A percentile compares a stretch with the other conserved stretches of the same genome.
Conservation (phyloP, 1,140 invertebrate species). For the Nymphalis io region DNA sequence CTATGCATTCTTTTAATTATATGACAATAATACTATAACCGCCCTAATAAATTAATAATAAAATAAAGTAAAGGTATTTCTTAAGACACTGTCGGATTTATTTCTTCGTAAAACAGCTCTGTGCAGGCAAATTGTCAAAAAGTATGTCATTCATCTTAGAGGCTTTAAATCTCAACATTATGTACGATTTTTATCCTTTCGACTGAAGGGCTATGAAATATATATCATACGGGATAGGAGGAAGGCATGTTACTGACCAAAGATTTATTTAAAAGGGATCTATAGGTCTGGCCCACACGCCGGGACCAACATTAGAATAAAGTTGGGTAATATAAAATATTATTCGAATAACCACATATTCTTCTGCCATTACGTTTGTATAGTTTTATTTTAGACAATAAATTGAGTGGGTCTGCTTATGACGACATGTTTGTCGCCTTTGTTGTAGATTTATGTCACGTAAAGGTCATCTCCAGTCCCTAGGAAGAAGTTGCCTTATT, state of each 20-base stretch:
- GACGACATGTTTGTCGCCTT: too few species aligned
- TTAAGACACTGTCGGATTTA: not conserved
- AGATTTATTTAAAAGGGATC: slow-evolving; percentile 34
- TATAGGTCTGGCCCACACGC: slow-evolving; percentile 15
- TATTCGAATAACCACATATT: slow-evolving; percentile 1
- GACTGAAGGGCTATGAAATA: slow-evolving; percentile 38
- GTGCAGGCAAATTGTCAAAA: slow-evolving; percentile 8
- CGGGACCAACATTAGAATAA: slow-evolving; percentile 2
- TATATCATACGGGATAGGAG: slow-evolving; percentile 52
- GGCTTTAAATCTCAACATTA: slow-evolving; percentile 10
- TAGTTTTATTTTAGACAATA: slow-evolving; percentile 4
- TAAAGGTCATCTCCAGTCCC: too few species aligned
- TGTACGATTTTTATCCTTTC: slow-evolving; percentile 26
- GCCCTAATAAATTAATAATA: too few species aligned
- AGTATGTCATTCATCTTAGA: slow-evolving; percentile 11
- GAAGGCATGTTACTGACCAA: slow-evolving; percentile 21
- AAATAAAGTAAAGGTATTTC: not conserved
- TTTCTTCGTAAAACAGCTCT: not conserved
- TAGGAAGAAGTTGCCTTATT: too few species aligned
- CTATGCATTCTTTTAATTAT: too few species aligned
- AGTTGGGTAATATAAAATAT: slow-evolving; percentile 2
- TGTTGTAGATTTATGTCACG: too few species aligned
- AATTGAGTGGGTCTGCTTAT: not conserved
- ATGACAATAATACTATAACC: too few species aligned
- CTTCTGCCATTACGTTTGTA: not conserved